Base-by-base conservation (phyloP, 2,888 invertebrate species). In the Pollenia amentaria region DNA sequence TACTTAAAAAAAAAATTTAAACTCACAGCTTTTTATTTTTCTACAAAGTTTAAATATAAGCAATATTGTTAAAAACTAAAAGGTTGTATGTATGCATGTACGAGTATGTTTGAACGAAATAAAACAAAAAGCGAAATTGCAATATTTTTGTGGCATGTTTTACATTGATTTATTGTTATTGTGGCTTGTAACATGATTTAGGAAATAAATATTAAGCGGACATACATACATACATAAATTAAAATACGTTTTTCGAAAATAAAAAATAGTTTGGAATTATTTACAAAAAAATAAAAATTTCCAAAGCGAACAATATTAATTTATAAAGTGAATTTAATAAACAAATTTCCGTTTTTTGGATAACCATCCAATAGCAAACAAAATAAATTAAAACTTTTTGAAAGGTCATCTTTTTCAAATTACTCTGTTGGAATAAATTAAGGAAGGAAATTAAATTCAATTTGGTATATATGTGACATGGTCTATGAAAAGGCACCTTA, bases 141-240 rank as follows among this genome's bases (percentile, higher is more conserved):
- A 80, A 80, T 84, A 81, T 81, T 81, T 80, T 80, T 84, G 84
- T 87, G 87, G 87, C 80, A 81, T 84, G 80, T 80, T 87, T 73
- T 73, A 48, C 87, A 84, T 84, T 87, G 87, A 87, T 87, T 87
- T 84, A 87, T 84, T 67, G 84, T 84, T 81, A 81, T 73, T 87
- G 87, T 84, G 87, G 84, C 77, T 84, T 84, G 87, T 81, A 84
- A 81, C 80, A 84, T 87, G 77, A 87, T 81, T 87, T 80, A 73
- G 80, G 64, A 87, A 84, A 87, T 84, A 87, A 84, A 83, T 29
- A n/a, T 60, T 60, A 51, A 81, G 65, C 64, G 12, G 9, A 60
- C 8, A 78, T 46, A 60, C 64, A 70, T 67, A 16, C 55, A 55
- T 29, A 29, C 29, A 44, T 65, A 62, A 38, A 62, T 29, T 29